Percentiles rank a stretch among this genome's conserved stretches.
These are phyloP conservation scores for Nematolebias whitei DNA, from an alignment of 2,113 vertebrate genomes.

Conservation along the genomic window DNA sequence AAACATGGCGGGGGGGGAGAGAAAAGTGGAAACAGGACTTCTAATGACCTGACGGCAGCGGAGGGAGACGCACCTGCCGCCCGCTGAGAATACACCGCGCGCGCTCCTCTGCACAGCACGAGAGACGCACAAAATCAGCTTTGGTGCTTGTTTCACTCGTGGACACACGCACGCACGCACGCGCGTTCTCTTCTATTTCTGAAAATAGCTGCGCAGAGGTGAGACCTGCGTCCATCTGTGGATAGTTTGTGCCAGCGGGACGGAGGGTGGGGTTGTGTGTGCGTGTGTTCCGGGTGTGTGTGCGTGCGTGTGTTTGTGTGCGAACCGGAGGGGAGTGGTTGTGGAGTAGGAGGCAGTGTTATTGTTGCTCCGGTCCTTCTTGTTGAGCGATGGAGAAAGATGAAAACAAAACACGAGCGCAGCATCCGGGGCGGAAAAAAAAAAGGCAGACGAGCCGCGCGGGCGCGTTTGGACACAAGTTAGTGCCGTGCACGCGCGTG, in stretches of 20 bases:
- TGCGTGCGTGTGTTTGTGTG: not conserved
- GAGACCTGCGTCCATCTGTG: conserved; percentile 50
- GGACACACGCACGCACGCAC: not conserved
- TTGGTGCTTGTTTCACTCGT: conserved; percentile 12
- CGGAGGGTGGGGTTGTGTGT: conserved; percentile 23
- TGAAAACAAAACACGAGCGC: no score
- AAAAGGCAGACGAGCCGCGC: no score
- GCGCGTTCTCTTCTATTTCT: conserved; percentile 20
- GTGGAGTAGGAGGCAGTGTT: no score
- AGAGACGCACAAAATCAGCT: conserved; percentile 27
- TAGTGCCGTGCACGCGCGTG: no score
- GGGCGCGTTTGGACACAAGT: no score
- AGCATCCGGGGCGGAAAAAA: no score
- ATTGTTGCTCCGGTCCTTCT: no score
- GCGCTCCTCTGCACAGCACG: conserved; percentile 39
- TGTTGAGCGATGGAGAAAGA: no score
- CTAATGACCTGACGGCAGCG: conserved; percentile 13
- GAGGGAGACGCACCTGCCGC: conserved; percentile 67
- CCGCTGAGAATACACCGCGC: conserved; percentile 58
- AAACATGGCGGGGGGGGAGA: not conserved
- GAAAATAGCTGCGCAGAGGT: conserved; percentile 63
- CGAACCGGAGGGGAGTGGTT: no score
- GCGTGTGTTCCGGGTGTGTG: not conserved
- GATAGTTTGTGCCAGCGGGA: conserved; percentile 57
- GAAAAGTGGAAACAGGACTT: not conserved